phyloP scores from a whole-genome alignment of 2,797 vertebrate genomes.

The Sebastes elongatus region DNA sequence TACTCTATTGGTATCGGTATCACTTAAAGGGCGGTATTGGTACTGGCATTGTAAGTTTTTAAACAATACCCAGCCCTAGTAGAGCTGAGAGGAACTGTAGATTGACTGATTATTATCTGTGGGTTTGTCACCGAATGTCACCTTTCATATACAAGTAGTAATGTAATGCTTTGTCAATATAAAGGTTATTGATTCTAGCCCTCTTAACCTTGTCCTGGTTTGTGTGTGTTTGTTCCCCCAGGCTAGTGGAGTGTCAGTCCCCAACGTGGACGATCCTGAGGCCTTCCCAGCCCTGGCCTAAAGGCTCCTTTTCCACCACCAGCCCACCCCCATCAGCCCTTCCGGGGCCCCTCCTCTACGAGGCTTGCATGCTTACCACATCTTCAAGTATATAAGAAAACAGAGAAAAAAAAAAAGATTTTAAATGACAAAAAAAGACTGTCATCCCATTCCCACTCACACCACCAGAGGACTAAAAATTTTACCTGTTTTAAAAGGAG shows the following conservation, averaged over 20 bases:
- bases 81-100: background rate
- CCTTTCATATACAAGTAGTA: background rate
- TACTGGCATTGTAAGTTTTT: no score
- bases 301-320: slow-evolving; percentile 82
- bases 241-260: slow-evolving; percentile 92
- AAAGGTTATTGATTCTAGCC: background rate
- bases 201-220: background rate
- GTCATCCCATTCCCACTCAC: slow-evolving; percentile 93
- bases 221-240: slow-evolving; percentile 54
- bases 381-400: slow-evolving; percentile 92
- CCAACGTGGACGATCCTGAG: slow-evolving; percentile 98
- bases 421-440: slow-evolving; percentile 83
- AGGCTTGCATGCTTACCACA: slow-evolving; percentile 99
- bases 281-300: slow-evolving; percentile 98
- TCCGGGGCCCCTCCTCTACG: slow-evolving; percentile 90
- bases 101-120: background rate
- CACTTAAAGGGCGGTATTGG: no score
- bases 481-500: slow-evolving; percentile 93
- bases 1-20: no score
- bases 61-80: no score
- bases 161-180: background rate
- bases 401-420: slow-evolving; percentile 74
- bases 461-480: slow-evolving; percentile 94
- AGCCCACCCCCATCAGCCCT: slow-evolving; percentile 85
- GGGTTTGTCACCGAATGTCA: no score